Conservation (phyloP, 2,797 vertebrate genomes). For the Brachyalestes nurse region DNA sequence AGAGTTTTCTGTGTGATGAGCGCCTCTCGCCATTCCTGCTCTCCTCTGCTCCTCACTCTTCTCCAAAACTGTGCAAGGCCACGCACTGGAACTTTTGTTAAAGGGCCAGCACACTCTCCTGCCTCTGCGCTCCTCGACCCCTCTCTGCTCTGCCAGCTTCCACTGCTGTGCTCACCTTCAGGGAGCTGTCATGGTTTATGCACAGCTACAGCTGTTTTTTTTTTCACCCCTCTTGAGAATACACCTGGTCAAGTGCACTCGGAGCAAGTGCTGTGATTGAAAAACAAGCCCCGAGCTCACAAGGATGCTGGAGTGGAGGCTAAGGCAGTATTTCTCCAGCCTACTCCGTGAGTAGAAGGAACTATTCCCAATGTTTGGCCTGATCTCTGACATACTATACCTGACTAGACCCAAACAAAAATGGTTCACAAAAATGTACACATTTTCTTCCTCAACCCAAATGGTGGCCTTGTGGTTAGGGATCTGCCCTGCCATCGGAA, state of each 20-base stretch:
- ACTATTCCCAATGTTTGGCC: background rate
- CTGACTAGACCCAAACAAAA: background rate
- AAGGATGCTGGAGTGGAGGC: background rate
- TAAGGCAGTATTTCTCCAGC: background rate
- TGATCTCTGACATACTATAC: background rate
- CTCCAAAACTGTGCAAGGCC: conserved; percentile 54
- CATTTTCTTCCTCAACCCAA: too few species aligned
- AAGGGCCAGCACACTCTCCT: conserved; percentile 70
- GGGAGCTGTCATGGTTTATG: background rate
- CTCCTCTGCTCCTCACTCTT: conserved; percentile 51
- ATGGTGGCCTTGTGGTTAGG: too few species aligned
- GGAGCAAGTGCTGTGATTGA: background rate
- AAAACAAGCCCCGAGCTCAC: background rate
- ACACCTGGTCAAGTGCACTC: background rate
- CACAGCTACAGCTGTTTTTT: background rate
- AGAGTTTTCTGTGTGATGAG: conserved; percentile 33
- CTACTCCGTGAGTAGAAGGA: background rate
- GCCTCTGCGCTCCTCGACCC: background rate
- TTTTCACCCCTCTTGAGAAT: background rate
- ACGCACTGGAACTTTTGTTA: conserved; percentile 74
- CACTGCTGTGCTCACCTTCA: background rate
- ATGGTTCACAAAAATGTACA: too few species aligned
- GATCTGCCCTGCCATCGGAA: too few species aligned
- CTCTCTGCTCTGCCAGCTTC: background rate
- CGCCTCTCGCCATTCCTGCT: conserved; percentile 45